Conservation (phyloP, 2,113 vertebrate species). For the Capreolus pygargus region DNA sequence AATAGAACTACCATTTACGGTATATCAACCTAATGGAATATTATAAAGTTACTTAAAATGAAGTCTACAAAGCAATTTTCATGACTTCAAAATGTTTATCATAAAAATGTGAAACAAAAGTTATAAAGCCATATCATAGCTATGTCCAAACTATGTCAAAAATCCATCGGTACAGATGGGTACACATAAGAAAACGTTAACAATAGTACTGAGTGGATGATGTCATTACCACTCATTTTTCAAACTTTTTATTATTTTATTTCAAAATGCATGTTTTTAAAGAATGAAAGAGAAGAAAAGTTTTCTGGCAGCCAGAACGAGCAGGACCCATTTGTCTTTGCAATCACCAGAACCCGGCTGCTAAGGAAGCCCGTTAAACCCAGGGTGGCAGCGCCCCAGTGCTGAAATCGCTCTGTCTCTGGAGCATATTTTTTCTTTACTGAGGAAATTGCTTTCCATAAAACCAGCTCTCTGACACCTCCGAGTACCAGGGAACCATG, state of each 20-base stretch:
- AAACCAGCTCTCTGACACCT: slow-evolving; percentile 74
- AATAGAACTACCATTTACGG: neutral
- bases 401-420: slow-evolving; percentile 52
- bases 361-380: slow-evolving; percentile 64
- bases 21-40: slow-evolving; percentile 11
- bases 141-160: slow-evolving; percentile 9
- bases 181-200: neutral
- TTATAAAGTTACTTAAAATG: slow-evolving; percentile 48
- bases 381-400: slow-evolving; percentile 46
- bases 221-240: slow-evolving; percentile 16
- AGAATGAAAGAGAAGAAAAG: neutral
- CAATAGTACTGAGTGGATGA: neutral
- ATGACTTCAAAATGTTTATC: slow-evolving; percentile 31
- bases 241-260: slow-evolving; percentile 18
- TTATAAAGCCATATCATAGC: neutral
- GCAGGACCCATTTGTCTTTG: slow-evolving; percentile 56
- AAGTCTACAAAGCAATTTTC: slow-evolving; percentile 27
- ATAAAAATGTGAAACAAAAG: slow-evolving; percentile 35
- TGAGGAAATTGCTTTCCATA: slow-evolving; percentile 70
- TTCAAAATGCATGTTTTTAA: slow-evolving; percentile 30
- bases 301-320: slow-evolving; percentile 1
- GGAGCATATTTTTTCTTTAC: slow-evolving; percentile 74
- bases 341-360: slow-evolving; percentile 53
- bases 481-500: slow-evolving; percentile 62
- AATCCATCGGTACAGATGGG: neutral